A percentile compares a stretch with the other conserved stretches of the same genome.
Evolutionary conservation across 2,888 invertebrate genomes (phyloP).

Genomic region (Nysson spinosus): DNA sequence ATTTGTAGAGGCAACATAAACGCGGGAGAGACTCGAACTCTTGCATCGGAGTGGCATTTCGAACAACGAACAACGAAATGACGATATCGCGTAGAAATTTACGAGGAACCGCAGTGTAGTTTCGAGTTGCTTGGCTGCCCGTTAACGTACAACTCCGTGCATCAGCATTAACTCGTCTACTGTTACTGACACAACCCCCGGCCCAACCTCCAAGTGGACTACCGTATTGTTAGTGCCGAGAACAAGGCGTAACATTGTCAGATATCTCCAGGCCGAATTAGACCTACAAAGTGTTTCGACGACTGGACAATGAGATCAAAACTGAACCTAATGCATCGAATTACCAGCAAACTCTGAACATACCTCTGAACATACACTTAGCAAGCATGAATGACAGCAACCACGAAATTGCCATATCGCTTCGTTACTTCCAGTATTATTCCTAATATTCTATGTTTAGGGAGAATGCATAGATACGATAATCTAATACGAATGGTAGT

Average conservation of each 20-base stretch:
- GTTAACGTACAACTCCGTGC: constrained; percentile 37
- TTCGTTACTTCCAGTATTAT: too few relatives aligned
- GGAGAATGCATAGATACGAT: too few relatives aligned
- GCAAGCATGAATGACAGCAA: too few relatives aligned
- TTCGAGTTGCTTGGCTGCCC: constrained; percentile 36
- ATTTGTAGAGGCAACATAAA: background rate
- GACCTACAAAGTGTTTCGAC: constrained; percentile 29
- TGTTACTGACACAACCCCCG: constrained; percentile 12
- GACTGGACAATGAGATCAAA: constrained; percentile 10
- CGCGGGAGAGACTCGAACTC: constrained; percentile 2
- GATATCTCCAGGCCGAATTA: constrained; percentile 32
- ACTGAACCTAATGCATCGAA: constrained; percentile 7
- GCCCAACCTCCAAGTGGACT: constrained; percentile 19
- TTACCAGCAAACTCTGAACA: background rate
- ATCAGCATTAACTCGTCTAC: constrained; percentile 33
- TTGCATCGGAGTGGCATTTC: constrained; percentile 19
- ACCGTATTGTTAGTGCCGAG: constrained; percentile 20
- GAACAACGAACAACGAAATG: constrained; percentile 32
- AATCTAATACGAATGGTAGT: too few relatives aligned
- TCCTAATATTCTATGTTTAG: too few relatives aligned
- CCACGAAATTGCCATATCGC: too few relatives aligned
- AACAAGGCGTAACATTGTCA: constrained; percentile 27
- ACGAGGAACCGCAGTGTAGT: constrained; percentile 36
- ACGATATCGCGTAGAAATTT: constrained; percentile 36
- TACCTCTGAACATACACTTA: too few relatives aligned